Percentiles rank a stretch among this genome's conserved stretches.
phyloP scores from a whole-genome alignment of 2,888 invertebrate genomes.

The Nyleta sp. region DNA sequence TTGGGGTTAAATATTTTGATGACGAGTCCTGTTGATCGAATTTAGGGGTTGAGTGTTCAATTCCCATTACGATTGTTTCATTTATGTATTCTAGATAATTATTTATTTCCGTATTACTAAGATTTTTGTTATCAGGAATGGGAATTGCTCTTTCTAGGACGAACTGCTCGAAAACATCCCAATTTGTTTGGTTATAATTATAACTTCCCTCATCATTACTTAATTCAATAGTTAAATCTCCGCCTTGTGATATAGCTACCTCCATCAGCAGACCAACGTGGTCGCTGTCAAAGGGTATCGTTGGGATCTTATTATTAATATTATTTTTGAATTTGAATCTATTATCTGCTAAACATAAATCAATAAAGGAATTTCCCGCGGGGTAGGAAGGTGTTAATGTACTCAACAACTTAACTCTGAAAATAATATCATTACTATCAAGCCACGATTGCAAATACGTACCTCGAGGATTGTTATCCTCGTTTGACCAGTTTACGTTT shows the following conservation, averaged over 20 bases:
- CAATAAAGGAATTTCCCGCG: conserved; percentile 8
- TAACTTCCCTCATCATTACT: too few species aligned
- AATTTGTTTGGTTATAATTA: too few species aligned
- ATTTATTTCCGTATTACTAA: conserved; percentile 24
- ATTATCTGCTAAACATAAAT: conserved; percentile 16
- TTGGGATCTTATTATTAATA: neutral
- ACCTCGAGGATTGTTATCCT: conserved; percentile 10
- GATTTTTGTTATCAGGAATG: conserved; percentile 1
- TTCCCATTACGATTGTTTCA: neutral
- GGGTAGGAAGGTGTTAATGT: conserved; percentile 11
- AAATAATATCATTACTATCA: neutral
- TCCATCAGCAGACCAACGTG: too few species aligned
- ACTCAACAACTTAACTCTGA: neutral
- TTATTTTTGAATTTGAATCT: conserved; percentile 1
- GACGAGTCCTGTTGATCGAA: neutral
- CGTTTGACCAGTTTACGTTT: conserved; percentile 27
- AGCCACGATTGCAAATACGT: conserved; percentile 11
- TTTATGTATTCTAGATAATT: neutral
- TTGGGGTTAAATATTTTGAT: neutral
- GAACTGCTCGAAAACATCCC: too few species aligned
- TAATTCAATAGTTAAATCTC: conserved; percentile 15
- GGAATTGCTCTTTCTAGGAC: too few species aligned
- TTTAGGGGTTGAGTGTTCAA: neutral
- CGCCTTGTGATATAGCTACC: neutral
- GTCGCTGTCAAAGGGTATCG: conserved; percentile 13